Conservation (phyloP, 2,113 vertebrate species). For the Psittacula cyanocephala region DNA sequence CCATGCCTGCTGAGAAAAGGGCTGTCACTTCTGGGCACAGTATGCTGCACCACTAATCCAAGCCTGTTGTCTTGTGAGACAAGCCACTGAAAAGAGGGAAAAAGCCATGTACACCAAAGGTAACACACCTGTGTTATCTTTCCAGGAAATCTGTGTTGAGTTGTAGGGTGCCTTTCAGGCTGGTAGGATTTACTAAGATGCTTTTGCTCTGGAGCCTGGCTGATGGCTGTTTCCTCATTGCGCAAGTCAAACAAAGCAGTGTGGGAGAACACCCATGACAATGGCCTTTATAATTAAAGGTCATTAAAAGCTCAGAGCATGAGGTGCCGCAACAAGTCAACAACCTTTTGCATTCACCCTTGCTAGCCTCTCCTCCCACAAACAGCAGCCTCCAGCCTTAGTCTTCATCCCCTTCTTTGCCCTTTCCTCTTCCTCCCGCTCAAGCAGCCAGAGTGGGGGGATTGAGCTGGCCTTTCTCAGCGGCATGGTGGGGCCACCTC, state of each 20-base stretch:
- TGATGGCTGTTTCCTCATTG: background rate
- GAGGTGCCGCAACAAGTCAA: constrained; percentile 1
- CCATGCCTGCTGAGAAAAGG: background rate
- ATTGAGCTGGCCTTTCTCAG: background rate
- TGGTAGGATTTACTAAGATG: background rate
- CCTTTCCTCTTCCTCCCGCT: background rate
- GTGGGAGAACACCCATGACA: background rate
- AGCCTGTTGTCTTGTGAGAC: background rate
- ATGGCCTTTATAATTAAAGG: constrained; percentile 8
- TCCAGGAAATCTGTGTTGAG: background rate
- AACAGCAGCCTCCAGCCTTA: background rate
- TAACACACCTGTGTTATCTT: background rate
- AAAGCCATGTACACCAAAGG: background rate
- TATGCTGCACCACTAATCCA: background rate
- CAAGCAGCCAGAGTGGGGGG: background rate
- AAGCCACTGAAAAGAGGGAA: background rate
- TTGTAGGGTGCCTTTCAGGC: background rate
- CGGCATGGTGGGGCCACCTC: background rate
- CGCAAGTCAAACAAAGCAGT: background rate
- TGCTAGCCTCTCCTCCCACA: background rate
- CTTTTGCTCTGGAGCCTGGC: background rate
- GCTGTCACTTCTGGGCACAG: background rate
- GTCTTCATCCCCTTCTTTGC: background rate
- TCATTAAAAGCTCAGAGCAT: background rate
- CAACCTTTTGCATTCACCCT: background rate